These are phyloP conservation scores for Pogonomyrmex californicus DNA, from an alignment of 1,140 invertebrate species.

Conservation along the genomic window DNA sequence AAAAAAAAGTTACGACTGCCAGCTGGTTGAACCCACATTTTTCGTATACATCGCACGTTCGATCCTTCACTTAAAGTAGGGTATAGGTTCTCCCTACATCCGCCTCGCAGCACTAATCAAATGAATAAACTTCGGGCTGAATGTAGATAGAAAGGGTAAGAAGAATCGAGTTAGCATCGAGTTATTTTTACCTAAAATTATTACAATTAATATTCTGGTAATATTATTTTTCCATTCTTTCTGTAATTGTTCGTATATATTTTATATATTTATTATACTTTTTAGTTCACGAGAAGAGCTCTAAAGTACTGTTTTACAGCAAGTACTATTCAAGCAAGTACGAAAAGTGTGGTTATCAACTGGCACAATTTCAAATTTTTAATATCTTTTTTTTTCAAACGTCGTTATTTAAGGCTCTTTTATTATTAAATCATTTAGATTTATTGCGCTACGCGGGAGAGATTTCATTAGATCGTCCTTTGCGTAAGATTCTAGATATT, in stretches of 20 bases:
- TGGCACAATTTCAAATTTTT: background rate
- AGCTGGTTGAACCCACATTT: slow-evolving; percentile 33
- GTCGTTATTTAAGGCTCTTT: background rate
- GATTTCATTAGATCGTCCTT: background rate
- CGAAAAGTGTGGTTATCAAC: background rate
- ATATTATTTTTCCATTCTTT: background rate
- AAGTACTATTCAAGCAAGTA: background rate
- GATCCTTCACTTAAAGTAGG: slow-evolving; percentile 55
- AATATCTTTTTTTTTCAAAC: background rate
- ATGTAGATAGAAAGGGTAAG: background rate
- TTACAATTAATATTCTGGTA: background rate
- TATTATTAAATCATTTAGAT: background rate
- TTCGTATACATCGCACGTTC: slow-evolving; percentile 58
- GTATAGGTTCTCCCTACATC: background rate
- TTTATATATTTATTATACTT: background rate
- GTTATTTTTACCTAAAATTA: background rate
- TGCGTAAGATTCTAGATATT: background rate
- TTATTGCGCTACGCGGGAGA: background rate
- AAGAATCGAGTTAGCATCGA: background rate
- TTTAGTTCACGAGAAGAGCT: background rate
- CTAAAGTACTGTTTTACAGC: background rate
- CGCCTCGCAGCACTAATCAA: slow-evolving; percentile 49
- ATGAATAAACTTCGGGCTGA: slow-evolving; percentile 53
- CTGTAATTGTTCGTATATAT: background rate
- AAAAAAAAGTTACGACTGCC: slow-evolving; percentile 31